phyloP scores from a whole-genome alignment of 2,797 vertebrate species.

The Vespertilio murinus region DNA sequence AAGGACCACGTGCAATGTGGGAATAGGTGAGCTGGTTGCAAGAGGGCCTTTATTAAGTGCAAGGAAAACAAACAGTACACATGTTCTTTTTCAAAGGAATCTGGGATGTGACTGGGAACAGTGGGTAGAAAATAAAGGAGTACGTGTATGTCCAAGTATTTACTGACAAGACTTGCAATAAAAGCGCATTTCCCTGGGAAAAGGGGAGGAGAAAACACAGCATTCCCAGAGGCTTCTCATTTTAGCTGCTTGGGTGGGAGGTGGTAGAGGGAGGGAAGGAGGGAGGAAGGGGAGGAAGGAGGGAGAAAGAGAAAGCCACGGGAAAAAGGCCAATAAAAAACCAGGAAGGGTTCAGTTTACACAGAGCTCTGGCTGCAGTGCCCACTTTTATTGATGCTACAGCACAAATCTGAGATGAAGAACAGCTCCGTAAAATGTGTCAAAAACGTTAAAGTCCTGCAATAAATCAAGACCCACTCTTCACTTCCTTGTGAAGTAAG shows the following conservation, averaged over 20 bases:
- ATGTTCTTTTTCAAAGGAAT: slow-evolving; percentile 55
- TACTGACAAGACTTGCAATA: not conserved
- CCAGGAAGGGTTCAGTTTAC: not conserved
- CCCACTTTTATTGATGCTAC: not conserved
- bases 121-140: not conserved
- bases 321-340: not conserved
- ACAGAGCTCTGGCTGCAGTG: not conserved
- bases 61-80: slow-evolving; percentile 52
- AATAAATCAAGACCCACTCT: slow-evolving; percentile 20
- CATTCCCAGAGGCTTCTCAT: not conserved
- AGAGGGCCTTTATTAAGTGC: not conserved
- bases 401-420: slow-evolving; percentile 12
- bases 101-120: not conserved
- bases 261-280: not conserved
- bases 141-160: not conserved
- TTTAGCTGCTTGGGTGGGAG: not conserved
- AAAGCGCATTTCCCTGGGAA: slow-evolving; percentile 12
- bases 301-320: not conserved
- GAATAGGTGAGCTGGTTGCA: not conserved
- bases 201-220: slow-evolving; percentile 1
- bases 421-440: not conserved
- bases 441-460: not conserved
- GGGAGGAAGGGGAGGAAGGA: not conserved
- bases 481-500: not conserved
- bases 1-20: not conserved